Base-by-base conservation (phyloP, 2,113 vertebrate species). In the Saccopteryx bilineata region DNA sequence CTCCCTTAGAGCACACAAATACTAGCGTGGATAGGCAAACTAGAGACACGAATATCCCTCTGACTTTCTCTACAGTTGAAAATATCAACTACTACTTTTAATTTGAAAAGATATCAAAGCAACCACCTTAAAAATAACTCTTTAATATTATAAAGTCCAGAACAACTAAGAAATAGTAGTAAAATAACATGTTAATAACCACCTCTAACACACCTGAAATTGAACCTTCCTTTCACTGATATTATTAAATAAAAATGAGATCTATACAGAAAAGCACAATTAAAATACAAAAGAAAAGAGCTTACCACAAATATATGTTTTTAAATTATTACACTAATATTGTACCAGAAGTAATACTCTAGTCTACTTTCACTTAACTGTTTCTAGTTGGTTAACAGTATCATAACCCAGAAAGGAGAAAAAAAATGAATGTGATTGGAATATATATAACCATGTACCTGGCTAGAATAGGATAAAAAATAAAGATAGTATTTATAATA, bases 181-280 rank as follows among this genome's bases (percentile, higher is more conserved):
- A 71, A 2, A 94, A 11, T 80, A 87, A 87, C 8, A 87, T 19
- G 6, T 87, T 58, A 91, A 7, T 79, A 69, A 86, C 17, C 39
- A 87, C 48, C 5, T 80, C 78, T 90, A 76, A 54, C 18, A 71
- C 7, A 84, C 8, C 18, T 66, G 46, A 93, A 78, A 87, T 6
- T 72, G 66, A 79, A 11, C 1, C 50, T 65, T 75, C 65, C 50
- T 65, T 75, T 58, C 48, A 89, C 19, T 86, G 24, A 85, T 85
- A n/a, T 75, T n/a, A 92, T 21, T 94, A n/a, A 90, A 88, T 63
- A 21, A 91, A 80, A 83, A 89, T 19, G 6, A 71, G 61, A 95
- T 61, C 11, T 28, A 95, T 7, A 74, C 0, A 82, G 14, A 72
- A 17, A 80, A 81, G 9, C 17, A 81, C 1, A 63, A 83, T 19